A percentile compares a stretch with the other conserved stretches of the same genome.
Conservation (phyloP, 2,113 vertebrate genomes). For the Cebidichthys violaceus region DNA sequence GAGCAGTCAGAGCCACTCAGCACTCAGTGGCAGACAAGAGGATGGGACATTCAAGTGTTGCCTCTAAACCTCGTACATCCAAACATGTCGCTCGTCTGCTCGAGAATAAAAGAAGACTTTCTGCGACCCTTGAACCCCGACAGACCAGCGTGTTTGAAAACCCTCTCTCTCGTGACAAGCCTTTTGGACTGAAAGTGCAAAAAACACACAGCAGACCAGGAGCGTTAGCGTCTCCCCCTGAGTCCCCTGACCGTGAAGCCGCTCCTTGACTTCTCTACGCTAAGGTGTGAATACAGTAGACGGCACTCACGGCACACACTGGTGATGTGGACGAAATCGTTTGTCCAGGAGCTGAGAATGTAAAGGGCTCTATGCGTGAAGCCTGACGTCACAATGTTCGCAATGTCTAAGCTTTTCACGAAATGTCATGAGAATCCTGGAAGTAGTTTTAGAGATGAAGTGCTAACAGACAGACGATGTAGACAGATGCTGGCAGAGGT, state of each 20-base stretch:
- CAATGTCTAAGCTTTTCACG: too few species aligned
- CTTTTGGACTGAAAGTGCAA: too few species aligned
- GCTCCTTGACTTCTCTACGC: neutral
- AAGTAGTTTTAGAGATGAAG: too few species aligned
- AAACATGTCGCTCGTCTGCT: slow-evolving; percentile 45
- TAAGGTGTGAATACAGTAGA: neutral
- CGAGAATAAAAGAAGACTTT: neutral
- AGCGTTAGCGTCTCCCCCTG: neutral
- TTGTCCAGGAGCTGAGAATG: neutral
- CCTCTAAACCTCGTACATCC: slow-evolving; percentile 53
- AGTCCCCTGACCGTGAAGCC: neutral
- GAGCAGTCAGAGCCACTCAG: slow-evolving; percentile 71
- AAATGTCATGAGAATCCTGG: neutral
- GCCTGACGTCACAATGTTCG: too few species aligned
- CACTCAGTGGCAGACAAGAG: slow-evolving; percentile 66
- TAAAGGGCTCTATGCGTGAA: neutral
- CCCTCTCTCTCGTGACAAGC: neutral
- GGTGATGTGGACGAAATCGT: neutral
- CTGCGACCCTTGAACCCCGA: slow-evolving; percentile 27
- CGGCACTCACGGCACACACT: neutral
- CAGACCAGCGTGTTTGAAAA: slow-evolving; percentile 9
- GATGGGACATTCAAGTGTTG: slow-evolving; percentile 58
- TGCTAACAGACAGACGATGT: neutral
- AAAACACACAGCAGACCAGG: neutral
- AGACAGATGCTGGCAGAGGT: neutral